A percentile compares a stretch with the other conserved stretches of the same genome.
phyloP scores from a whole-genome alignment of 2,888 invertebrate genomes.

The Panzeria rudis region DNA sequence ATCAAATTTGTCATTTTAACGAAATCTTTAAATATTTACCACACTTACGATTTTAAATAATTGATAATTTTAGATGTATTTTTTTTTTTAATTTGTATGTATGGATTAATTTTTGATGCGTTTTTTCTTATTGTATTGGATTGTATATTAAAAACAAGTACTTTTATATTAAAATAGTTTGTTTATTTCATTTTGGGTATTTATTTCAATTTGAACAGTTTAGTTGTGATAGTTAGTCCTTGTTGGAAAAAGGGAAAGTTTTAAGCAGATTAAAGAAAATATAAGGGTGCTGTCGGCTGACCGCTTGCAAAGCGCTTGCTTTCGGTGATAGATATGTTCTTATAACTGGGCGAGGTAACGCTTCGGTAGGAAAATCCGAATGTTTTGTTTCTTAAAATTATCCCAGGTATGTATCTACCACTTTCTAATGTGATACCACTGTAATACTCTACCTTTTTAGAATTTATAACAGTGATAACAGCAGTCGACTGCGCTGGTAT shows the following conservation, averaged over 20 bases:
- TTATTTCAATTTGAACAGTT: background rate
- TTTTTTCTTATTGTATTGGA: background rate
- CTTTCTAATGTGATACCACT: too few relatives aligned
- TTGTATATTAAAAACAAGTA: background rate
- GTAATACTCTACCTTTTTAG: too few relatives aligned
- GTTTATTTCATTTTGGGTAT: background rate
- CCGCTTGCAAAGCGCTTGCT: too few relatives aligned
- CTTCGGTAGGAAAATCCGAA: too few relatives aligned
- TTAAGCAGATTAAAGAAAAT: background rate
- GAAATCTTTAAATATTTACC: constrained; percentile 12
- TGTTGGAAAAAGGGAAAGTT: too few relatives aligned
- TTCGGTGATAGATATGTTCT: too few relatives aligned
- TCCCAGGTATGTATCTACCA: too few relatives aligned
- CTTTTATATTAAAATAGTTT: background rate
- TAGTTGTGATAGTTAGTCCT: background rate
- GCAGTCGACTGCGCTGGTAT: too few relatives aligned
- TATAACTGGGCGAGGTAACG: too few relatives aligned
- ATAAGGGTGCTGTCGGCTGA: too few relatives aligned
- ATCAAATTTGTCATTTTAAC: background rate
- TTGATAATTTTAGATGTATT: background rate
- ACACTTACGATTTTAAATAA: background rate
- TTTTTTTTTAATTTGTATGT: background rate
- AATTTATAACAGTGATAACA: too few relatives aligned
- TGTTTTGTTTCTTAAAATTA: too few relatives aligned
- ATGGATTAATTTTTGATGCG: background rate